A percentile compares a stretch with the other conserved stretches of the same genome.
These are phyloP conservation scores for Andrena dorsata DNA, from an alignment of 2,888 invertebrate genomes.

Conservation along the genomic window DNA sequence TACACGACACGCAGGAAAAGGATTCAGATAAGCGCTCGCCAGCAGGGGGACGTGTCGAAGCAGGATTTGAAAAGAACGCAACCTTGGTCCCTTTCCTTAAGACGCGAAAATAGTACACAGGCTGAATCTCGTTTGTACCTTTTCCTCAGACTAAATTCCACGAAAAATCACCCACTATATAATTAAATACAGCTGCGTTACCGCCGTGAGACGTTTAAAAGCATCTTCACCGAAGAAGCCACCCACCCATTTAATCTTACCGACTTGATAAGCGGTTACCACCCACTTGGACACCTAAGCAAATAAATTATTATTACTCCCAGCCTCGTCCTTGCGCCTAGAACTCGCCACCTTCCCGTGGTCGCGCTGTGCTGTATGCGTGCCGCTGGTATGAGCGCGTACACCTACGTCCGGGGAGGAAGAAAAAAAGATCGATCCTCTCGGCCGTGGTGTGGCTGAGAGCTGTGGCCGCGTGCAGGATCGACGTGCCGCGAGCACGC, in stretches of 20 bases:
- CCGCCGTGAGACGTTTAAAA: no score
- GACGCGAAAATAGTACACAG: neutral
- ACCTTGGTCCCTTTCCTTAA: conserved; percentile 41
- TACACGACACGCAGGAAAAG: neutral
- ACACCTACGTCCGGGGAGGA: conserved; percentile 48
- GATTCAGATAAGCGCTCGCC: conserved; percentile 9
- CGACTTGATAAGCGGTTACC: no score
- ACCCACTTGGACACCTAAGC: no score
- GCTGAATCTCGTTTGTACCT: no score
- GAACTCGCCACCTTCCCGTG: conserved; percentile 17
- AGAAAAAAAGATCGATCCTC: conserved; percentile 64
- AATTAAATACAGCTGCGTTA: no score
- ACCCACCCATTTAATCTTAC: no score
- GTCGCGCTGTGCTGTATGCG: conserved; percentile 17
- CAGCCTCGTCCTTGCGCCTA: conserved; percentile 61
- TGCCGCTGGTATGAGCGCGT: conserved; percentile 15
- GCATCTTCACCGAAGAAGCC: no score
- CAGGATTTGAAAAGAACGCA: conserved; percentile 25
- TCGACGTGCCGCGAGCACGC: conserved; percentile 61
- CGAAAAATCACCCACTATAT: no score
- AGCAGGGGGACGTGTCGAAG: neutral
- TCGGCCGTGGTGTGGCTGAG: conserved; percentile 62
- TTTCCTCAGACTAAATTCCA: no score
- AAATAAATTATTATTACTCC: neutral
- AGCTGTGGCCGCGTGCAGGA: conserved; percentile 63